Conservation (phyloP, 2,888 invertebrate genomes). For the Ferrisia virgata region DNA sequence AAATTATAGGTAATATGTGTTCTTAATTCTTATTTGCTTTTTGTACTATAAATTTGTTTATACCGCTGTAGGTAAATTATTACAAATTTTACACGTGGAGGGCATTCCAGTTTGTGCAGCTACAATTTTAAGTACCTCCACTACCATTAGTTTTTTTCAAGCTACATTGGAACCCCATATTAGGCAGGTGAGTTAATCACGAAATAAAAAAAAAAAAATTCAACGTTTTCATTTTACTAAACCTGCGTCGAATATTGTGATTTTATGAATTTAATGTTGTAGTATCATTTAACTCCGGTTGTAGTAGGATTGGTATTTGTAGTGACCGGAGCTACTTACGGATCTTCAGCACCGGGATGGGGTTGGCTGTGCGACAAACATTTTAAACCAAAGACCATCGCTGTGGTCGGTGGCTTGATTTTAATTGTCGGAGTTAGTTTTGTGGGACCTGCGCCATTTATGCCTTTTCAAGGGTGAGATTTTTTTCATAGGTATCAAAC, state of each 20-base stretch:
- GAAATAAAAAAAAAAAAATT: not conserved
- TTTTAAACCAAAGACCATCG: slow-evolving; percentile 65
- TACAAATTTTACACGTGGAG: slow-evolving; percentile 67
- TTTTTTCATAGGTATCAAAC: not conserved
- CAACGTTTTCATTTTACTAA: not conserved
- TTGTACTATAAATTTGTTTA: not conserved
- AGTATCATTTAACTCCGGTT: slow-evolving; percentile 68
- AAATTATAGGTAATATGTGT: not conserved
- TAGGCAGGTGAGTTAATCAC: slow-evolving; percentile 56
- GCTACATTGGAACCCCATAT: slow-evolving; percentile 87
- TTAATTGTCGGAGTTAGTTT: slow-evolving; percentile 68
- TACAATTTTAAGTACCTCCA: slow-evolving; percentile 72
- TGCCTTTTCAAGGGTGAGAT: slow-evolving; percentile 62
- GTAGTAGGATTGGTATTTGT: slow-evolving; percentile 77
- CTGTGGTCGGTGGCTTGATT: slow-evolving; percentile 64
- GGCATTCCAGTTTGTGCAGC: slow-evolving; percentile 67
- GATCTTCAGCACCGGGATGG: slow-evolving; percentile 73
- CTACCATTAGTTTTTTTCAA: slow-evolving; percentile 82
- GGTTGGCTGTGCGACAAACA: slow-evolving; percentile 76
- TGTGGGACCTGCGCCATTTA: slow-evolving; percentile 77
- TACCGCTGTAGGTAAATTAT: slow-evolving; percentile 60
- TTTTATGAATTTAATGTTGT: slow-evolving; percentile 49
- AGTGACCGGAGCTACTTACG: slow-evolving; percentile 78
- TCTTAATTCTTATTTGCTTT: slow-evolving; percentile 38
- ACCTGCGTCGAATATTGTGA: not conserved